Evolutionary conservation across 2,797 vertebrate species (phyloP).

Genomic region (Poecilia velifera): DNA sequence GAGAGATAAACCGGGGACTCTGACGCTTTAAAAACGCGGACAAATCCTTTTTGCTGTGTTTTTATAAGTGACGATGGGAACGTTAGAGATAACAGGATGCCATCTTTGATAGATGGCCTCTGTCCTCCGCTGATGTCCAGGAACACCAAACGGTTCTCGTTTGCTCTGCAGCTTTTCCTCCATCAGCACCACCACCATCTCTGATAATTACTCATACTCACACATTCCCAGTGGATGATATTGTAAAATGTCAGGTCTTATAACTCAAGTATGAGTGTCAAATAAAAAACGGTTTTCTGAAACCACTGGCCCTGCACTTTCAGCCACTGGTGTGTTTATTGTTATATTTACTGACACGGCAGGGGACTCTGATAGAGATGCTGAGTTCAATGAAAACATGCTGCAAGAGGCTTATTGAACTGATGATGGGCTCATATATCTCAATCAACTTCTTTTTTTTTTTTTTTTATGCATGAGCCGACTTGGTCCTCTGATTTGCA

Average conservation of each 20-base stretch:
- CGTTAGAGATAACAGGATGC: constrained; percentile 16
- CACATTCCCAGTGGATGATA: constrained; percentile 40
- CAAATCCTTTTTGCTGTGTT: constrained; percentile 54
- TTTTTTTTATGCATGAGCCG: background rate
- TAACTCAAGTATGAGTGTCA: constrained; percentile 57
- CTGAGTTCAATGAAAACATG: constrained; percentile 52
- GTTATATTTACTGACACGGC: constrained; percentile 55
- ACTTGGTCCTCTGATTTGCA: background rate
- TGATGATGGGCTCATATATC: constrained; percentile 32
- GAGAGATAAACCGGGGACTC: background rate
- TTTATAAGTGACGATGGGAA: constrained; percentile 17
- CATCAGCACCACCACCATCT: constrained; percentile 41
- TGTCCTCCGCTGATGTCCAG: constrained; percentile 34
- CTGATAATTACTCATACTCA: constrained; percentile 42
- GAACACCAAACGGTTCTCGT: constrained; percentile 47
- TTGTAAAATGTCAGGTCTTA: constrained; percentile 63
- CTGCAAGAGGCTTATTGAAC: constrained; percentile 29
- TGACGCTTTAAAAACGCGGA: background rate
- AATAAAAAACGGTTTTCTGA: constrained; percentile 43
- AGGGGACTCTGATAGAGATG: constrained; percentile 48
- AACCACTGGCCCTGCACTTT: constrained; percentile 52
- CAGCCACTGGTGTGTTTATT: constrained; percentile 35
- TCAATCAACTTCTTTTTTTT: constrained; percentile 23
- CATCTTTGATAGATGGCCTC: constrained; percentile 50
- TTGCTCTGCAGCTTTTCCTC: constrained; percentile 44